Percentiles rank a stretch among this genome's conserved stretches.
Evolutionary conservation across 1,140 invertebrate species (phyloP).

Genomic region (Heliconius melpomene): DNA sequence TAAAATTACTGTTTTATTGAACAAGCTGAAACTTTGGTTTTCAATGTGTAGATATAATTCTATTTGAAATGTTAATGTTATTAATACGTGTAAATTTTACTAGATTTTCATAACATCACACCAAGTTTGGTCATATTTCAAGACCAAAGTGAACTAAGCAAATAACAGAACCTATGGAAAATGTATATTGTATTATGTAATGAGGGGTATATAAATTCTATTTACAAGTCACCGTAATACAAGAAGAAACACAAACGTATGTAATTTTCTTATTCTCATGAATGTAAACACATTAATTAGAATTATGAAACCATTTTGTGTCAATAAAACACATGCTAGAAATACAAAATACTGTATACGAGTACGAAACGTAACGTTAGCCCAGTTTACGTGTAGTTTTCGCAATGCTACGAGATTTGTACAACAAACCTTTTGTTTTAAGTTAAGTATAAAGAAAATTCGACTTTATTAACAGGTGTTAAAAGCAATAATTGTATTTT

Average conservation of each 20-base stretch:
- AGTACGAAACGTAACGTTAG: slow-evolving; percentile 48
- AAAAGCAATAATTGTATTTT: slow-evolving; percentile 9
- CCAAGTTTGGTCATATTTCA: too few relatives aligned
- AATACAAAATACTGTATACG: slow-evolving; percentile 58
- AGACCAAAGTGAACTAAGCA: background rate
- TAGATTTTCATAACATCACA: too few relatives aligned
- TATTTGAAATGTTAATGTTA: too few relatives aligned
- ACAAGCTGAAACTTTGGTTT: too few relatives aligned
- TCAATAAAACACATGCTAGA: slow-evolving; percentile 58
- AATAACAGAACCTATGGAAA: background rate
- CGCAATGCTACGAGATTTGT: slow-evolving; percentile 38
- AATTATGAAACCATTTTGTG: slow-evolving; percentile 54
- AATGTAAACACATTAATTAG: slow-evolving; percentile 55
- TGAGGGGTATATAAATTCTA: background rate
- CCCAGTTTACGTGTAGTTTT: slow-evolving; percentile 58
- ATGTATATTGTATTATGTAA: background rate
- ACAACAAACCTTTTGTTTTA: slow-evolving; percentile 12
- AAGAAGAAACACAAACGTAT: slow-evolving; percentile 11
- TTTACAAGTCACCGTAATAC: background rate
- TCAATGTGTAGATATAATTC: too few relatives aligned
- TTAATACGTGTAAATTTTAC: too few relatives aligned
- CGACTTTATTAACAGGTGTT: background rate
- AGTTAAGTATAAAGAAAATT: slow-evolving; percentile 12
- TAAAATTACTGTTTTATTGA: too few relatives aligned
- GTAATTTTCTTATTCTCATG: slow-evolving; percentile 33